A percentile compares a stretch with the other conserved stretches of the same genome.
Conservation (phyloP, 2,797 vertebrate species). For the Esox lucius region DNA sequence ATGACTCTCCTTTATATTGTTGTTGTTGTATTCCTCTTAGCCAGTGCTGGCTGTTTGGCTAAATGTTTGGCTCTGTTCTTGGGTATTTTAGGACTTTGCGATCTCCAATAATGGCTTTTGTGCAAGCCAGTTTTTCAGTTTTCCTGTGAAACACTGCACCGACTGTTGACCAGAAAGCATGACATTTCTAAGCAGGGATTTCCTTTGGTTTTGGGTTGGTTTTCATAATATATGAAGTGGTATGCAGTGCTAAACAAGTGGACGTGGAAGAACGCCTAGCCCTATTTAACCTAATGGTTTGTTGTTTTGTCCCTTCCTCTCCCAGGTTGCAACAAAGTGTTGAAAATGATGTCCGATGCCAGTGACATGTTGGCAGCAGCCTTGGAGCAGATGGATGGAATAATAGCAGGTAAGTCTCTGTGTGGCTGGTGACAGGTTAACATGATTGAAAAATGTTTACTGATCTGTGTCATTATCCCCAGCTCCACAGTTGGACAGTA, state of each 20-base stretch:
- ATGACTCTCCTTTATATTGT: background rate
- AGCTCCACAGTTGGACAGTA: background rate
- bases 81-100: background rate
- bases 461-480: background rate
- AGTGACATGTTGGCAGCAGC: conserved; percentile 90
- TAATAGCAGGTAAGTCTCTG: conserved; percentile 81
- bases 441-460: background rate
- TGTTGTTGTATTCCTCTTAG: background rate
- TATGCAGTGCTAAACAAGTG: background rate
- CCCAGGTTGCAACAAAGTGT: conserved; percentile 30
- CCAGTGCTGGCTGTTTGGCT: background rate
- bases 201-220: background rate
- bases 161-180: background rate
- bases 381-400: conserved; percentile 91
- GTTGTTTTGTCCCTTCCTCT: background rate
- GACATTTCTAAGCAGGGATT: background rate
- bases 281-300: background rate
- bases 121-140: background rate
- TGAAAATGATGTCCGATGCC: conserved; percentile 88
- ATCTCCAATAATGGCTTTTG: background rate
- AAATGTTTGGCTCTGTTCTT: background rate
- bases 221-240: background rate
- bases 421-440: background rate
- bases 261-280: background rate
- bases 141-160: background rate